Evolutionary conservation across 2,113 vertebrate genomes (phyloP).

Genomic region (Pogonocichla stellata): DNA sequence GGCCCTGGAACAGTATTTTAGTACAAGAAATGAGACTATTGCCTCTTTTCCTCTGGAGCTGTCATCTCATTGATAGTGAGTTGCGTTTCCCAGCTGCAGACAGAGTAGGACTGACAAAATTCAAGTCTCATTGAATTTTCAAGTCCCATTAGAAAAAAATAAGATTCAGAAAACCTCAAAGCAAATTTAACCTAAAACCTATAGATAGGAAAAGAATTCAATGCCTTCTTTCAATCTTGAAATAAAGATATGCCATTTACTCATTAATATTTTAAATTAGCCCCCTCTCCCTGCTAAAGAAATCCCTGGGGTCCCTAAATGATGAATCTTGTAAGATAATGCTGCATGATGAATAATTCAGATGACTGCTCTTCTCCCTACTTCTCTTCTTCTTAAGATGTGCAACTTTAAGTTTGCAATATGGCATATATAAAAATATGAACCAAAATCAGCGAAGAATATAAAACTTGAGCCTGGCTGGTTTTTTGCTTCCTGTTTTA

Average conservation of each 20-base stretch:
- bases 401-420: neutral
- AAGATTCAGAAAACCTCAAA: neutral
- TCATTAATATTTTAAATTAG: conserved; percentile 8
- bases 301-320: neutral
- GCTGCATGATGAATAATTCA: neutral
- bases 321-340: neutral
- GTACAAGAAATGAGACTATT: neutral
- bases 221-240: neutral
- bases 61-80: neutral
- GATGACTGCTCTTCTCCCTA: neutral
- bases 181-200: neutral
- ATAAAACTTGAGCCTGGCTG: neutral
- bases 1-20: neutral
- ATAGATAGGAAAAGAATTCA: neutral
- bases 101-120: neutral
- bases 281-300: neutral
- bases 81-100: neutral
- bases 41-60: neutral
- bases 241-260: neutral
- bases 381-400: neutral
- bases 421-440: neutral
- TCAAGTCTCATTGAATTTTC: neutral
- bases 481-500: neutral
- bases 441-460: neutral
- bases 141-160: neutral